Base-by-base conservation (phyloP, 2,888 invertebrate species). In the Phyllotreta striolata region DNA sequence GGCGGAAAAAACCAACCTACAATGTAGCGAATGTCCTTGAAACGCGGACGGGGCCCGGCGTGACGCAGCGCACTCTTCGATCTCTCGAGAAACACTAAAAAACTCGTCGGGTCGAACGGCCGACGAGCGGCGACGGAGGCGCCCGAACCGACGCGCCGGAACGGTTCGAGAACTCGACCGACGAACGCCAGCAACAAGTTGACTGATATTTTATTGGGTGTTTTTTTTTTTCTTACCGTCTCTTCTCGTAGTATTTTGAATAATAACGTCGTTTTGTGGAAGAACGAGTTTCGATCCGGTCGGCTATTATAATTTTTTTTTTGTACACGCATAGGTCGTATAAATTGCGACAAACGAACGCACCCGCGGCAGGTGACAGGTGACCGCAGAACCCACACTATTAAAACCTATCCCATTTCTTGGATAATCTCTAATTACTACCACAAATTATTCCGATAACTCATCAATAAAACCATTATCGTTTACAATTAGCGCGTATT, bases 111-210 rank as follows among this genome's bases (percentile, higher is more conserved):
- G 24, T 24, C 24, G 24, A 24, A 24, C 24, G 24, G 24, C 2
- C 46, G 58, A 44, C 49, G 55, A 55, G 47, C 40, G 47, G 35
- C 41, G 40, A 35, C 62, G 62, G 58, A 35, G 47, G 10, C 43
- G 10, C 55, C 59, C 62, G 62, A 66, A 63, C 37, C 41, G 24
- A 24, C 24, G 24, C 24, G 24, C 24, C 24, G 24, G 24, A 24
- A 24, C 24, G 2, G 24, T 24, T 24, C 24, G 24, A 4, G 55
- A 62, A 65, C 55, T 62, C 66, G 66, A 64, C 66, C 60, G 64
- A 66, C 67, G 66, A 64, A 66, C 66, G 67, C 63, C 65, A 70
- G 70, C 70, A 70, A 70, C 70, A 70, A 70, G 70, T 69, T 69
- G 68, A 70, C 67, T 66, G 66, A 69, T 70, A 70, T 68, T 68